Evolutionary conservation across 1,140 invertebrate genomes (phyloP), one percentile per base, ranked within the genome.

Genomic region (Plutomurus gul): DNA sequence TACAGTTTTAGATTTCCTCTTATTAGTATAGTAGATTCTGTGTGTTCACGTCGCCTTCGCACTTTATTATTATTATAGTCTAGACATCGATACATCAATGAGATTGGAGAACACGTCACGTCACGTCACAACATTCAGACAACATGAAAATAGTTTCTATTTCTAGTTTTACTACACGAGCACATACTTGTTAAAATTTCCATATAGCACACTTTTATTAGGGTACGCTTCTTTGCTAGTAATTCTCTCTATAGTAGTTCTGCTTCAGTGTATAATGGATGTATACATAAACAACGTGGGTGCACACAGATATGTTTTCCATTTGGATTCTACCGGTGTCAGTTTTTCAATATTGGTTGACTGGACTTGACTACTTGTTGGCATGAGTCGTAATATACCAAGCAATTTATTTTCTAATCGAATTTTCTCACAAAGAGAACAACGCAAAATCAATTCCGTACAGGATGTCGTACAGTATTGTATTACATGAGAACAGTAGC

Each of bases 111-210:
- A n/a, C 7, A 43, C 27, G 36, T 33, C 56, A 65, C 56, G 56
- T 65, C 56, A 65, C 56, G 56, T 65, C 56, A 65, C 56, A 65
- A 65, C 56, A 65, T 65, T 65, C 56, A 65, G 56, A 65, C 56
- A 65, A 65, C 56, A 65, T 65, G 56, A 65, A 65, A 65, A 65
- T 65, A 65, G 56, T 65, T 65, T 65, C 56, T 65, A 65, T 65
- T 4, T 65, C 56, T 65, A 33, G 30, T 30, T 30, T 30, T 65
- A 65, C 36, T 36, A n/a, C 30, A 65, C 25, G 13, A 33, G 16
- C 51, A 25, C 51, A 60, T 65, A 65, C n/a, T n/a, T n/a, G n/a
- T n/a, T n/a, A n/a, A n/a, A n/a, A n/a, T n/a, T n/a, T n/a, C n/a
- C n/a, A n/a, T n/a, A n/a, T n/a, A 43, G n/a, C n/a, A 13, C n/a